Conservation (phyloP, 2,888 invertebrate genomes). For the Lasioglossum villosulum region DNA sequence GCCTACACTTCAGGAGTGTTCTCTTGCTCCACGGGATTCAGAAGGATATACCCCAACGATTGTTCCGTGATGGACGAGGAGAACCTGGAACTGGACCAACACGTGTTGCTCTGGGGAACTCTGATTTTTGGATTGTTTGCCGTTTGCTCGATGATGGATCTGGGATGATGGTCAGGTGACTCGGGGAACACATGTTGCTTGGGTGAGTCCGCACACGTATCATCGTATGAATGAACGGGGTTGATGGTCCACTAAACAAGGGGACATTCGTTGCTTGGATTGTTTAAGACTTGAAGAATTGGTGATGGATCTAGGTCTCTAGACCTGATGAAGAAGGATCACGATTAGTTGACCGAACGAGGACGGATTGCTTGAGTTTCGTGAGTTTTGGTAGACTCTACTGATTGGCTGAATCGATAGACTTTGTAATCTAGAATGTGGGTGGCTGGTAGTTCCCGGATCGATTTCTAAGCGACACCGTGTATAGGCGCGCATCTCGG, state of each 20-base stretch:
- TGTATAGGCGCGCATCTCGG: slow-evolving; percentile 61
- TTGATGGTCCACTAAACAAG: background rate
- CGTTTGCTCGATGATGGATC: background rate
- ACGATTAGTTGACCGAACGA: background rate
- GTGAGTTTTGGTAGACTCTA: background rate
- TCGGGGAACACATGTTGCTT: background rate
- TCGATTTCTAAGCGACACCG: slow-evolving; percentile 55
- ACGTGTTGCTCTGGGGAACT: background rate
- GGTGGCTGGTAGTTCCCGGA: background rate
- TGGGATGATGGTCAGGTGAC: background rate
- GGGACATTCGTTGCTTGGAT: background rate
- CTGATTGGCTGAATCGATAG: slow-evolving; percentile 5
- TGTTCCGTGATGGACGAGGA: slow-evolving; percentile 9
- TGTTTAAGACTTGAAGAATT: background rate
- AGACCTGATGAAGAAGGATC: background rate
- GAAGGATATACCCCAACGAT: background rate
- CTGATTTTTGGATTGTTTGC: slow-evolving; percentile 7
- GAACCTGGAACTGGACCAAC: background rate
- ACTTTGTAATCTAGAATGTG: background rate
- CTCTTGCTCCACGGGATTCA: background rate
- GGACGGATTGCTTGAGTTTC: background rate
- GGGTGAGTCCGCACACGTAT: background rate
- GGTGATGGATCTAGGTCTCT: background rate
- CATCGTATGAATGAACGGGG: background rate
- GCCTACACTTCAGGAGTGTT: background rate